Base-by-base conservation (phyloP, 2,888 invertebrate species). In the Leucozona laternaria region DNA sequence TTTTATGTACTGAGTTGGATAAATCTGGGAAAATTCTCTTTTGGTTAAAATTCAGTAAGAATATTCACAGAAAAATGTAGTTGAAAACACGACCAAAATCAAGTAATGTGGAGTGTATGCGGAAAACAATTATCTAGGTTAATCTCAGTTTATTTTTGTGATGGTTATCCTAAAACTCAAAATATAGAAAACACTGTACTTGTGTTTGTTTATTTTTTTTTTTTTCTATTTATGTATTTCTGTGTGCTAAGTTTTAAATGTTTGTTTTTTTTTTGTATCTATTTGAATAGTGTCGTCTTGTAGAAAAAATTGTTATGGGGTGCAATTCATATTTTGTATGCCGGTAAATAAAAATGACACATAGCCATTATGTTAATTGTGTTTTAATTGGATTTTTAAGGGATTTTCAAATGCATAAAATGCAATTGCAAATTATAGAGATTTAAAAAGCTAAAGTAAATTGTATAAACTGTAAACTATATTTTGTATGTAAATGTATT, bases 351-450 rank as follows among this genome's bases (percentile, higher is more conserved):
- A 50, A 22, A 15, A 53, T 50, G 78, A 62, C 78, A 58, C 48
- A 81, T 71, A 34, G 55, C 15, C 22, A 72, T 82, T 82, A 82
- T 79, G 68, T 82, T 68, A 73, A 82, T 82, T 82, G 79, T 55
- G 55, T 78, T 82, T 82, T 79, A 79, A 82, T 73, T 78, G 31
- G 6, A 31, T 48, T n/a, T 62, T 1, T 25, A 8, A 62, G 40
- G 5, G 4, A 22, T 40, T 60, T 22, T 40, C 17, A 45, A 45
- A 8, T 17, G 45, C 17, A 28, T 28, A 45, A 45, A 15, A 5
- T 15, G 37, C 6, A 4, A 28, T 28, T 28, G 28, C 6, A 6
- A 28, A 28, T 28, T 28, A 28, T 4, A 28, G 5, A 28, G 4
- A 28, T 28, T 28, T 28, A 4, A 28, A 28, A 5, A 28, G 28